phyloP scores from a whole-genome alignment of 2,797 vertebrate genomes.

The Eospalax fontanierii region DNA sequence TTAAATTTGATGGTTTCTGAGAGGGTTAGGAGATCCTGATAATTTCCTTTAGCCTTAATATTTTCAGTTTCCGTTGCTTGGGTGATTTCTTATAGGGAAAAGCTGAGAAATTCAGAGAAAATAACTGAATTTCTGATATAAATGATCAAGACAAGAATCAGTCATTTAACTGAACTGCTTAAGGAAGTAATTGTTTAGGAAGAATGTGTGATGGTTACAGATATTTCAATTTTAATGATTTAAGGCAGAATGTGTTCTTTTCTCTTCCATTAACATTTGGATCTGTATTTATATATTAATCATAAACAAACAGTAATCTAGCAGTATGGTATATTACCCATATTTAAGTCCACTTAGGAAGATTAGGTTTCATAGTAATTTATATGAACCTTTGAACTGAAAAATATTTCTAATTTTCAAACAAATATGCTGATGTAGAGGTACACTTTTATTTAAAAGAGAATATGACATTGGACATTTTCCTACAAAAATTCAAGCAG shows the following conservation, averaged over 20 bases:
- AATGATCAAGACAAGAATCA: slow-evolving; percentile 34
- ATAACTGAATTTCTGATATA: slow-evolving; percentile 48
- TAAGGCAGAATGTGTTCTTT: slow-evolving; percentile 43
- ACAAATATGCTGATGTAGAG: slow-evolving; percentile 25
- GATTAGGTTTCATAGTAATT: slow-evolving; percentile 67
- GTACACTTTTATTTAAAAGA: slow-evolving; percentile 63
- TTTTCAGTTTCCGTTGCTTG: slow-evolving; percentile 51
- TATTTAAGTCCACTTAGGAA: slow-evolving; percentile 61
- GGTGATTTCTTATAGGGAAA: slow-evolving; percentile 48
- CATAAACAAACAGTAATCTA: slow-evolving; percentile 66
- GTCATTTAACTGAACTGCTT: slow-evolving; percentile 24
- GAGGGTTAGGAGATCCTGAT: neutral
- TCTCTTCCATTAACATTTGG: slow-evolving; percentile 57
- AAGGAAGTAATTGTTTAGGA: slow-evolving; percentile 43
- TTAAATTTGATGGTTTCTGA: slow-evolving; percentile 7
- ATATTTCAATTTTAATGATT: slow-evolving; percentile 59
- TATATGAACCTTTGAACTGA: slow-evolving; percentile 66
- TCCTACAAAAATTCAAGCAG: slow-evolving; percentile 30
- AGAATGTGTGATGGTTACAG: neutral
- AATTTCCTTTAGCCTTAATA: slow-evolving; percentile 46
- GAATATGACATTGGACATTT: neutral
- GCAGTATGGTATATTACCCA: neutral
- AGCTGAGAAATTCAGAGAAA: slow-evolving; percentile 42
- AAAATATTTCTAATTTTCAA: slow-evolving; percentile 66
- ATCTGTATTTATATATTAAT: slow-evolving; percentile 61